Conservation (phyloP, 1,140 invertebrate genomes). For the Leptinotarsa lineolata region DNA sequence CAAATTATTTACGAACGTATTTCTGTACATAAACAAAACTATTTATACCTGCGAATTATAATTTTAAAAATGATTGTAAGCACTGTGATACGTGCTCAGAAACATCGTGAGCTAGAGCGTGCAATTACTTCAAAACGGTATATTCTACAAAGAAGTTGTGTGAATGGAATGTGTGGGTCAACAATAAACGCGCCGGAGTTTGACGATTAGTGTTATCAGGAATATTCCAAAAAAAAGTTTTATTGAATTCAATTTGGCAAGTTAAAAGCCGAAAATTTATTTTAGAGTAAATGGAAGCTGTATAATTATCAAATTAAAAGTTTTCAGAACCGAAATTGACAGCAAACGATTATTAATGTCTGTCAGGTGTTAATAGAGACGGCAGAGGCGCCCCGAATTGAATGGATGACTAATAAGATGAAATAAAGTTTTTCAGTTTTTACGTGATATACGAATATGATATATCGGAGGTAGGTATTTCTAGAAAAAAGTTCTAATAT, state of each 20-base stretch:
- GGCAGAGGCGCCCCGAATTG: not conserved
- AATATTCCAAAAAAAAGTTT: not conserved
- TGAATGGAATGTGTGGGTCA: too few species aligned
- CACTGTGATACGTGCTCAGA: too few species aligned
- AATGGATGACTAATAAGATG: not conserved
- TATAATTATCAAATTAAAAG: not conserved
- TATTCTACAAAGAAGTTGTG: too few species aligned
- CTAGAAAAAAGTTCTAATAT: not conserved
- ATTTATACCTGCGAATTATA: not conserved
- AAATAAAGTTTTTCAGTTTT: not conserved
- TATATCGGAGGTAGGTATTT: not conserved
- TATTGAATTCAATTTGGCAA: too few species aligned
- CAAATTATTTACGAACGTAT: not conserved
- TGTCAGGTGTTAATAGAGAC: not conserved
- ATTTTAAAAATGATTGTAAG: not conserved
- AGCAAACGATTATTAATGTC: not conserved
- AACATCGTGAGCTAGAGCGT: too few species aligned
- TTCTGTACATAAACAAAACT: not conserved
- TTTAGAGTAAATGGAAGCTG: not conserved
- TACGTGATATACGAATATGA: too few species aligned
- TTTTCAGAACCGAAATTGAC: not conserved
- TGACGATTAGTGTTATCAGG: not conserved
- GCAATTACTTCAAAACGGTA: too few species aligned
- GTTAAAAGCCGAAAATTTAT: slow-evolving; percentile 1
- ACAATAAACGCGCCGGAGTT: not conserved